These are phyloP conservation scores for Nudaria mundana DNA, from an alignment of 2,888 invertebrate genomes.

Conservation along the genomic window DNA sequence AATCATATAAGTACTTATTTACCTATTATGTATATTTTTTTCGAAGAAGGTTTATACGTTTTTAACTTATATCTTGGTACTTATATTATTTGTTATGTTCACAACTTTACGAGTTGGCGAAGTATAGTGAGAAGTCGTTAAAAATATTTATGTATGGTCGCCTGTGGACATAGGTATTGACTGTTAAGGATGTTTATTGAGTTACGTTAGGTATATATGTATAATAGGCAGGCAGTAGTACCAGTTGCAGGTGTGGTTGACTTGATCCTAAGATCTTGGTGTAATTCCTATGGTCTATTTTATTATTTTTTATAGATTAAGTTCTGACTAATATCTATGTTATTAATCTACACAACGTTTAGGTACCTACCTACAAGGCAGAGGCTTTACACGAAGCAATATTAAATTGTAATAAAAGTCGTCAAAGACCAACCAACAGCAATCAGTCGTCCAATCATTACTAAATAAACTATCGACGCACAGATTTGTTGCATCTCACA, in stretches of 20 bases:
- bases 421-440: slow-evolving; percentile 14
- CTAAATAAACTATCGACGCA: slow-evolving; percentile 44
- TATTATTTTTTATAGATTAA: too few species aligned
- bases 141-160: slow-evolving; percentile 36
- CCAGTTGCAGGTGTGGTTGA: too few species aligned
- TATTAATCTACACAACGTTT: too few species aligned
- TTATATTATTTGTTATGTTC: slow-evolving; percentile 27
- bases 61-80: too few species aligned
- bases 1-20: not conserved
- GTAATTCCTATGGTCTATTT: too few species aligned
- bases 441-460: slow-evolving; percentile 31
- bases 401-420: slow-evolving; percentile 3
- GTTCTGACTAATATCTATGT: too few species aligned
- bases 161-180: slow-evolving; percentile 31
- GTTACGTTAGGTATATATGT: slow-evolving; percentile 3
- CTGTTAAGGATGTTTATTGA: slow-evolving; percentile 26
- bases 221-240: slow-evolving; percentile 10
- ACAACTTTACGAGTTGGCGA: slow-evolving; percentile 23
- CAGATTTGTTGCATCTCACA: slow-evolving; percentile 42
- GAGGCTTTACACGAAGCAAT: slow-evolving; percentile 1
- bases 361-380: too few species aligned
- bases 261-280: too few species aligned
- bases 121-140: slow-evolving; percentile 56
- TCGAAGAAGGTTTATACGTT: slow-evolving; percentile 3
- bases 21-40: slow-evolving; percentile 8